phyloP scores from a whole-genome alignment of 2,888 invertebrate genomes.

The Brachyptera putata region DNA sequence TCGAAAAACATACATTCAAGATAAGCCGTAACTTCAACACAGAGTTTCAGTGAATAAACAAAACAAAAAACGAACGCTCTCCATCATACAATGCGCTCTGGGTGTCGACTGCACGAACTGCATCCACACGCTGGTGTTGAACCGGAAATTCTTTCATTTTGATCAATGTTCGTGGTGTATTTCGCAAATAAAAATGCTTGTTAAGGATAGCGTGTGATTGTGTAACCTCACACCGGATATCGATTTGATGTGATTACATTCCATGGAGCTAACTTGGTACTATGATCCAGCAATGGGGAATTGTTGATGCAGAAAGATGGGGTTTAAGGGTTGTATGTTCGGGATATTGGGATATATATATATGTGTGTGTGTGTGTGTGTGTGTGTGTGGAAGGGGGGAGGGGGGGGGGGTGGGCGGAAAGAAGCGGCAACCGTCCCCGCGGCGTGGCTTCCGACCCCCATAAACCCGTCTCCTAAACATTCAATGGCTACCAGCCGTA shows the following conservation, averaged over 20 bases:
- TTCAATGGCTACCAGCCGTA: neutral
- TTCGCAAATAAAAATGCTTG: neutral
- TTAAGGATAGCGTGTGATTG: conserved; percentile 11
- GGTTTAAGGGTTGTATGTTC: neutral
- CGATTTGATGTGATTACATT: conserved; percentile 7
- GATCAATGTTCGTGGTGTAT: neutral
- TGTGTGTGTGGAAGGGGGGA: too few relatives aligned
- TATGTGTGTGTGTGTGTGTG: too few relatives aligned
- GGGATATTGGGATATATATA: neutral
- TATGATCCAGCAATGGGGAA: neutral
- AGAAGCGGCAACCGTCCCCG: neutral
- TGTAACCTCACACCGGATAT: neutral
- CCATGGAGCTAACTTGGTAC: neutral
- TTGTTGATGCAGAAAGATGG: conserved; percentile 11
- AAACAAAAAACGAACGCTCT: too few relatives aligned
- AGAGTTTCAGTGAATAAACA: too few relatives aligned
- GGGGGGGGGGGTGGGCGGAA: too few relatives aligned
- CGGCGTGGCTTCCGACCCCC: conserved; percentile 1
- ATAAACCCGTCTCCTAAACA: conserved; percentile 3
- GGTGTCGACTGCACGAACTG: too few relatives aligned
- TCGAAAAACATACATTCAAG: too few relatives aligned
- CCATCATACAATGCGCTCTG: too few relatives aligned
- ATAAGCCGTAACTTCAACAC: too few relatives aligned
- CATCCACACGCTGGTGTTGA: too few relatives aligned
- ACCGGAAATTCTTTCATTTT: too few relatives aligned